Base-by-base conservation (phyloP, 1,140 invertebrate genomes). In the Lethocerus indicus region DNA sequence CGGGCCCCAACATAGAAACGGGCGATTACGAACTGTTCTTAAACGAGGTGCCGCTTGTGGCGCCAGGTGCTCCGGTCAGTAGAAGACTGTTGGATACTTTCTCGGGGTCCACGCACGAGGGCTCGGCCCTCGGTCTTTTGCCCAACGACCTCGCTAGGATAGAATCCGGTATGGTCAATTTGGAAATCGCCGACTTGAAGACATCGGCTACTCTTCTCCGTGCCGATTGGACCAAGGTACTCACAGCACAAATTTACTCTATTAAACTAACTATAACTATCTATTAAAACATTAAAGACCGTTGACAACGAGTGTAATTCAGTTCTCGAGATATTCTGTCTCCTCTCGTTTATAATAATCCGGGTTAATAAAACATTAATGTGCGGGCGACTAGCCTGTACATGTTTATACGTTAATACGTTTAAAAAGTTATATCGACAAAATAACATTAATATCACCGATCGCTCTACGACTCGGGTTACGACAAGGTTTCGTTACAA, bases 51-150 rank as follows among this genome's bases (percentile, higher is more conserved):
- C 77, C 79, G 0, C 65, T 75, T 32, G 58, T 76, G 49, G 74
- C 72, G 0, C 71, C 75, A 26, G 75, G 76, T 1, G 79, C 79
- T 0, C 78, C 78, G 0, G 70, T 78, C 0, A 72, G 73, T 0
- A 61, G 67, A 4, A 67, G 75, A 42, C 55, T 76, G 0, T 62
- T 82, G 2, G 76, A 79, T 37, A 71, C 76, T 40, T 80, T 79
- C 51, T 63, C 60, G 13, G 70, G 72, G 2, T 67, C 64, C 13
- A 65, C 72, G 24, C 56, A 76, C 2, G 79, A 81, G 58, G 79
- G 77, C 3, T 76, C 72, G 28, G 67, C 75, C 0, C 66, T 74
- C 0, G 71, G 71, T 27, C 61, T 80, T 0, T 65, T 69, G 0
- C 69, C 70, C 3, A 69, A 74, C 2, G 75, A 78, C 54, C 56